Evolutionary conservation across 2,113 vertebrate genomes (phyloP).

Genomic region (Rissa tridactyla): DNA sequence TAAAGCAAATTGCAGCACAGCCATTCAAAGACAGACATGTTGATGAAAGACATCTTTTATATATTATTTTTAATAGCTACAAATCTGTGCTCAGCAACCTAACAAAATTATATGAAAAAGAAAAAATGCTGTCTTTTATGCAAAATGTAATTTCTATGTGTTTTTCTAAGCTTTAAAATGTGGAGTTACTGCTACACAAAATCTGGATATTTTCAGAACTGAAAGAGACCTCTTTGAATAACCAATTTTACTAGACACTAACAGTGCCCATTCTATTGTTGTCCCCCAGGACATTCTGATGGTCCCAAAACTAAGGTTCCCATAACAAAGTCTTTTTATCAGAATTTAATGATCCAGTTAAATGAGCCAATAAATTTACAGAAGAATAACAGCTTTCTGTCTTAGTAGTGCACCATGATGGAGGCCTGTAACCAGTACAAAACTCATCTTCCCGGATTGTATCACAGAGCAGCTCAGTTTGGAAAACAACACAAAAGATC

Average conservation of each 20-base stretch:
- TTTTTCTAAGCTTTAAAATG: conserved; percentile 26
- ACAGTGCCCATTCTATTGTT: background rate
- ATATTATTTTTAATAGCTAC: conserved; percentile 43
- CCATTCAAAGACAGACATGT: conserved; percentile 41
- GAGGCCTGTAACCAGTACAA: background rate
- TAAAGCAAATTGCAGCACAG: conserved; percentile 45
- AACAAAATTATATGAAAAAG: conserved; percentile 54
- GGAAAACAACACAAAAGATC: background rate
- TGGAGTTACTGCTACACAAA: background rate
- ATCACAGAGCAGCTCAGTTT: background rate
- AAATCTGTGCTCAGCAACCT: background rate
- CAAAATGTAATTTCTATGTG: conserved; percentile 28
- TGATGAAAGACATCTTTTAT: conserved; percentile 11
- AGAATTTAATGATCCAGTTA: conserved; percentile 27
- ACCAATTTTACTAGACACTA: background rate
- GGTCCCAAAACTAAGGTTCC: background rate
- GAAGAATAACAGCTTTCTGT: conserved; percentile 10
- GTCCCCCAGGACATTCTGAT: background rate
- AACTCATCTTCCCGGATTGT: background rate
- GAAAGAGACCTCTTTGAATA: background rate
- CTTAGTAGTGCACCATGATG: background rate
- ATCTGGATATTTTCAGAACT: conserved; percentile 42
- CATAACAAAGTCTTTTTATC: conserved; percentile 25
- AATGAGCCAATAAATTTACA: conserved; percentile 12
- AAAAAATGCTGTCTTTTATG: conserved; percentile 44